Evolutionary conservation across 1,140 invertebrate species (phyloP), one percentile per base, ranked within the genome.

Genomic region (Leguminivora glycinivorella): DNA sequence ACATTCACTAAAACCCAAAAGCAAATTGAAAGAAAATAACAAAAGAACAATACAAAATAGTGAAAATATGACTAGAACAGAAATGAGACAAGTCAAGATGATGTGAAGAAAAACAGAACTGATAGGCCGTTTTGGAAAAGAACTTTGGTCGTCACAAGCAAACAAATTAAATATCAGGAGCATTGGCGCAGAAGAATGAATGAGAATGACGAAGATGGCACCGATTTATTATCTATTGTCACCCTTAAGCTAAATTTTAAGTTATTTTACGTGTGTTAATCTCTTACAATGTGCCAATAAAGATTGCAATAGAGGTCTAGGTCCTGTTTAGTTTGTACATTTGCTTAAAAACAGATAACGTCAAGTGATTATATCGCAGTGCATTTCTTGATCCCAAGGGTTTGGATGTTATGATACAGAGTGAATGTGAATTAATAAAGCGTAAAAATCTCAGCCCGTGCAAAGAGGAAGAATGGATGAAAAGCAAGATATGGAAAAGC

Each of bases 81-180:
- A 84, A 80, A 81, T 81, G 78, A 84, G 71, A 79, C 72, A 84
- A 84, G 77, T 82, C 75, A 89, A 84, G 80, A 85, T 83, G 83
- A 81, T 73, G 72, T 82, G 78, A 85, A 74, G 69, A 69, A 67
- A 68, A 89, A 84, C 76, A 80, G 78, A 89, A 90, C 80, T 85
- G 84, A 90, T 90, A 91, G 89, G 89, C 89, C 89, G 89, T 91
- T 91, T 91, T 91, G 89, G 89, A 91, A 89, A 88, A 86, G 75
- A 91, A 88, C 72, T 84, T 76, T 84, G 80, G 81, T 81, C 71
- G 80, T 81, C 84, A 83, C 76, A 87, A 85, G 87, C 86, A 89
- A 91, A 87, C 78, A 75, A 89, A 89, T 72, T 72, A 87, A 84
- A 78, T 73, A 72, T 83, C 78, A 78, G 80, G 78, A 85, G 83